A percentile compares a stretch with the other conserved stretches of the same genome.
Evolutionary conservation across 2,113 vertebrate species (phyloP).

Genomic region (Tyrannus savana): DNA sequence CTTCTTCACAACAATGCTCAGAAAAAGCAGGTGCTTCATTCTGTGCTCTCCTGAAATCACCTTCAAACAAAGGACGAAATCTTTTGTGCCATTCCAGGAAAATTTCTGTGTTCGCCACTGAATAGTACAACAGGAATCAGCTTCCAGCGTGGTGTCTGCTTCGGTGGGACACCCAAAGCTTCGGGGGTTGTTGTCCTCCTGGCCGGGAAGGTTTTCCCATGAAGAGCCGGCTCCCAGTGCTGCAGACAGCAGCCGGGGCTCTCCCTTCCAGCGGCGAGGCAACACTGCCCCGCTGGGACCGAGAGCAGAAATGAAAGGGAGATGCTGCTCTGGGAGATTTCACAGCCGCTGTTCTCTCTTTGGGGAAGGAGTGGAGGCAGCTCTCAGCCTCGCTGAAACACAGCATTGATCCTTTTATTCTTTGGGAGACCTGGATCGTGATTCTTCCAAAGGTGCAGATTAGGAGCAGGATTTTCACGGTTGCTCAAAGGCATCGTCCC

Average conservation of each 20-base stretch:
- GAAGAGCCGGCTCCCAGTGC: neutral
- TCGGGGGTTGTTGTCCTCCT: neutral
- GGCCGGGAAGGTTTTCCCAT: neutral
- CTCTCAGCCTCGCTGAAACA: neutral
- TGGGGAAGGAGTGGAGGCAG: neutral
- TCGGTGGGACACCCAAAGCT: neutral
- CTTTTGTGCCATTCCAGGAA: neutral
- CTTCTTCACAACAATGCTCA: neutral
- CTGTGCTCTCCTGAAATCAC: neutral
- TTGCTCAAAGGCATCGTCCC: neutral
- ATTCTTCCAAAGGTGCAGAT: neutral
- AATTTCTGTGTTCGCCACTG: neutral
- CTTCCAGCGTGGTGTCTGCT: neutral
- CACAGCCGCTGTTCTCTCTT: neutral
- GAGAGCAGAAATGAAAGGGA: neutral
- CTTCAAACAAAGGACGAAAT: neutral
- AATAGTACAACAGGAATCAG: neutral
- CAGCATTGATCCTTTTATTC: neutral
- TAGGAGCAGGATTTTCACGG: neutral
- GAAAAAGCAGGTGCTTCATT: neutral
- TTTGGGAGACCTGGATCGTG: neutral
- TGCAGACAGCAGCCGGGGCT: neutral
- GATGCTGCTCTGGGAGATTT: neutral
- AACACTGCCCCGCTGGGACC: conserved; percentile 60
- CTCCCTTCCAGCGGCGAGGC: neutral